Percentiles rank a stretch among this genome's conserved stretches.
phyloP scores from a whole-genome alignment of 2,797 vertebrate genomes.

The Naso thynnoides region DNA sequence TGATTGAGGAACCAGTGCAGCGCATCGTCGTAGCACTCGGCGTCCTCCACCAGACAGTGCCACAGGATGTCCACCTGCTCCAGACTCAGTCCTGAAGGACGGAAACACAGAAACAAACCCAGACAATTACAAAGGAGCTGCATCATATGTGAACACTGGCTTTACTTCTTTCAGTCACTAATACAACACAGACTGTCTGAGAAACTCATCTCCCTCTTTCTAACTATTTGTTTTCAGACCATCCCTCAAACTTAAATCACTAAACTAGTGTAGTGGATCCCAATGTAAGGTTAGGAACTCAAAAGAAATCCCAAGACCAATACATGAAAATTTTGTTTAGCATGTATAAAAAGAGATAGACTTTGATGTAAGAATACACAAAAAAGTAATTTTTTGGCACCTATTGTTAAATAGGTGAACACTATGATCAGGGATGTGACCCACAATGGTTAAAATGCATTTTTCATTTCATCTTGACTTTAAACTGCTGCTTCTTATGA shows the following conservation, averaged over 20 bases:
- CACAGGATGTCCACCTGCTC: constrained; percentile 99
- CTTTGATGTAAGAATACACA: no score
- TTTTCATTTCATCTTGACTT: no score
- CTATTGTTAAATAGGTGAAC: no score
- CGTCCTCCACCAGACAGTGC: constrained; percentile 98
- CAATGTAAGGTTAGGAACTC: background rate
- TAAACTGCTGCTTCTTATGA: no score
- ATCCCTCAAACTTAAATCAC: background rate
- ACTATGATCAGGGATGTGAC: no score
- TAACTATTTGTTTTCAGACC: background rate
- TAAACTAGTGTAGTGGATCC: background rate
- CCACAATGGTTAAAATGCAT: no score
- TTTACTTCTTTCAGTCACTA: background rate
- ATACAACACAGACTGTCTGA: background rate
- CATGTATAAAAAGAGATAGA: no score
- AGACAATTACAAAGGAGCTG: background rate
- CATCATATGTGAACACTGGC: background rate
- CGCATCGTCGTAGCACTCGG: constrained; percentile 96
- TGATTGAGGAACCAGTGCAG: constrained; percentile 99
- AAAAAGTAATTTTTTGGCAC: no score
- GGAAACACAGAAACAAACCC: background rate
- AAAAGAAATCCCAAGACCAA: background rate
- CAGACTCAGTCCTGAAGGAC: constrained; percentile 91
- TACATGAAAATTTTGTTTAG: no score
- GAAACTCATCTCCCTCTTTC: background rate